Percentiles rank a stretch among this genome's conserved stretches.
Evolutionary conservation across 2,888 invertebrate genomes (phyloP).

Genomic region (Pseudoips prasinana): DNA sequence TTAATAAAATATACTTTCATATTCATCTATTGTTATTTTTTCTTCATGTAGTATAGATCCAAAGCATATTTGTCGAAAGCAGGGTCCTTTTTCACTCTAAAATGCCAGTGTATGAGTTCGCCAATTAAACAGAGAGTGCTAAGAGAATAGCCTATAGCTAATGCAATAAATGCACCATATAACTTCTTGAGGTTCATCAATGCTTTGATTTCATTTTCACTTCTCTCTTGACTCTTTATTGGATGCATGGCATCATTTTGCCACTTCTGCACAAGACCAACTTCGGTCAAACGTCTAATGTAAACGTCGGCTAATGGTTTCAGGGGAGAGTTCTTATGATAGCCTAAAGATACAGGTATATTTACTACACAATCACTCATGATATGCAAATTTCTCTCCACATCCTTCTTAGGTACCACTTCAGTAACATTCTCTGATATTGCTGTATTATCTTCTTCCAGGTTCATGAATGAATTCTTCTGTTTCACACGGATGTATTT

Average conservation of each 20-base stretch:
- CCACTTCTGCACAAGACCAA: constrained; percentile 90
- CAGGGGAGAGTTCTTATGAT: constrained; percentile 91
- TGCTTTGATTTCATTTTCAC: constrained; percentile 85
- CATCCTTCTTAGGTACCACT: constrained; percentile 18
- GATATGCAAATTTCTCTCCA: constrained; percentile 85
- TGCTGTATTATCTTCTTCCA: constrained; percentile 40
- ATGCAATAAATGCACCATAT: constrained; percentile 88
- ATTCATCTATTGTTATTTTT: no score
- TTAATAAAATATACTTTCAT: constrained; percentile 56
- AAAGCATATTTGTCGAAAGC: constrained; percentile 86
- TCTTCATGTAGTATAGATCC: constrained; percentile 70
- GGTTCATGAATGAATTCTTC: constrained; percentile 55
- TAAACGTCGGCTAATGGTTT: constrained; percentile 86
- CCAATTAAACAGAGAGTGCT: constrained; percentile 79
- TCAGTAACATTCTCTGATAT: constrained; percentile 44
- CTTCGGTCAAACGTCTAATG: constrained; percentile 86
- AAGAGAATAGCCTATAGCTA: constrained; percentile 86
- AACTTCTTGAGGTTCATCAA: constrained; percentile 89
- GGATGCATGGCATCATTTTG: constrained; percentile 86
- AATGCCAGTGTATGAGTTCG: constrained; percentile 86
- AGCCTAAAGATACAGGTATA: constrained; percentile 90
- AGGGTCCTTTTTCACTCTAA: constrained; percentile 85
- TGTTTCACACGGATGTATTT: constrained; percentile 84
- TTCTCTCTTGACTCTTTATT: constrained; percentile 77
- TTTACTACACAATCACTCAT: constrained; percentile 91